Percentiles rank a stretch among this genome's conserved stretches.
Evolutionary conservation across 1,140 invertebrate species (phyloP).

Genomic region (Temnothorax longispinosus): DNA sequence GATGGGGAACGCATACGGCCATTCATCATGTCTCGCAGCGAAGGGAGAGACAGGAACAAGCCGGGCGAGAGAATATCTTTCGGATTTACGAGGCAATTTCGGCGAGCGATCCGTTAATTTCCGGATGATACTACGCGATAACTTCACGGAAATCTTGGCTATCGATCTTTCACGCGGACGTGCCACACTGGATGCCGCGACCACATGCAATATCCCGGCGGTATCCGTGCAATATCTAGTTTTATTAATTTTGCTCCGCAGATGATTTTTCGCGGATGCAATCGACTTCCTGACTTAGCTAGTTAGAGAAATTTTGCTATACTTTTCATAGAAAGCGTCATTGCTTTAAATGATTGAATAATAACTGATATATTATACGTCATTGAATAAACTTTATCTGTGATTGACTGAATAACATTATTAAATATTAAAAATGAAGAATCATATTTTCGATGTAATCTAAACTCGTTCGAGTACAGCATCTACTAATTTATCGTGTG

Average conservation of each 20-base stretch:
- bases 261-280: not conserved
- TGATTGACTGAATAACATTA: not conserved
- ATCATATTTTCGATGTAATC: conserved; percentile 17
- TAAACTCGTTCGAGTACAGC: not conserved
- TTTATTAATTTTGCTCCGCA: conserved; percentile 64
- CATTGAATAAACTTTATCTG: not conserved
- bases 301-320: not conserved
- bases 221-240: not conserved
- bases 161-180: conserved; percentile 69
- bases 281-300: not conserved
- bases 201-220: not conserved
- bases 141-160: conserved; percentile 68
- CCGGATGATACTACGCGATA: conserved; percentile 73
- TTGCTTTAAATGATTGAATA: not conserved
- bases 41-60: conserved; percentile 33
- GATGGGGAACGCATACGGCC: conserved; percentile 55
- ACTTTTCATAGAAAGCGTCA: not conserved
- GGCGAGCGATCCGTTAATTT: conserved; percentile 76
- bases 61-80: not conserved
- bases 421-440: conserved; percentile 4
- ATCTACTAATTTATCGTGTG: conserved; percentile 71
- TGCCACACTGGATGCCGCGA: not conserved
- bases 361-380: not conserved
- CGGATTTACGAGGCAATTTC: conserved; percentile 80
- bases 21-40: conserved; percentile 74